Percentiles rank a stretch among this genome's conserved stretches.
Conservation (phyloP, 2,888 invertebrate genomes). For the Agapostemon virescens region DNA sequence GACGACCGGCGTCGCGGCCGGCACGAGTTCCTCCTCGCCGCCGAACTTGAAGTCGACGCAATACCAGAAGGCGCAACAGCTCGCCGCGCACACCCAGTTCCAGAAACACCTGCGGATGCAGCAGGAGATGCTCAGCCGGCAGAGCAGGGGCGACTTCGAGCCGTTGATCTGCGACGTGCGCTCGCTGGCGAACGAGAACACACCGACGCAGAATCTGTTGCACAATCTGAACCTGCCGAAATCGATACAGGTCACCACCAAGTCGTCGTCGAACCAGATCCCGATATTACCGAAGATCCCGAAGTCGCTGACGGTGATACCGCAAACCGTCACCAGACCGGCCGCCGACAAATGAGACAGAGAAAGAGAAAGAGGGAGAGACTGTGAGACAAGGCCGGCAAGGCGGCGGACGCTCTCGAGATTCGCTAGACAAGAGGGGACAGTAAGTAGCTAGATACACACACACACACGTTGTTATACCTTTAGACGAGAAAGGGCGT, state of each 20-base stretch:
- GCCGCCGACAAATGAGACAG: slow-evolving; percentile 8
- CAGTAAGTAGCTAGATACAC: slow-evolving; percentile 59
- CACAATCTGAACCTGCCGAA: slow-evolving; percentile 78
- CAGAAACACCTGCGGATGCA: slow-evolving; percentile 78
- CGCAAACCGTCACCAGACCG: slow-evolving; percentile 82
- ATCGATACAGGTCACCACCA: slow-evolving; percentile 78
- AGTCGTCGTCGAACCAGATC: slow-evolving; percentile 75
- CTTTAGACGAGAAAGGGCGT: slow-evolving; percentile 13
- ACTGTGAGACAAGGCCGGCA: slow-evolving; percentile 1
- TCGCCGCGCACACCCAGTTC: slow-evolving; percentile 74
- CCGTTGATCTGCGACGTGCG: slow-evolving; percentile 79
- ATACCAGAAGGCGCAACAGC: slow-evolving; percentile 70
- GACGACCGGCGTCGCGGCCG: slow-evolving; percentile 26
- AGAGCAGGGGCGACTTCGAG: slow-evolving; percentile 77
- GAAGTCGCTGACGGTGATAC: slow-evolving; percentile 90
- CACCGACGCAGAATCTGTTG: slow-evolving; percentile 76
- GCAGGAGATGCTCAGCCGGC: slow-evolving; percentile 78
- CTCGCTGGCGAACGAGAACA: slow-evolving; percentile 76
- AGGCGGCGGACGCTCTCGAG: slow-evolving; percentile 1
- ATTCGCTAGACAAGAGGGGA: slow-evolving; percentile 17
- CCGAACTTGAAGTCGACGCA: slow-evolving; percentile 58
- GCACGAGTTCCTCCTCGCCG: slow-evolving; percentile 58
- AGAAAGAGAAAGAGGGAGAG: not conserved
- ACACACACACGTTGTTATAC: slow-evolving; percentile 21
- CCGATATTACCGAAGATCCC: slow-evolving; percentile 89